Evolutionary conservation across 1,140 invertebrate genomes (phyloP).

Genomic region (Neotoxoptera formosana): DNA sequence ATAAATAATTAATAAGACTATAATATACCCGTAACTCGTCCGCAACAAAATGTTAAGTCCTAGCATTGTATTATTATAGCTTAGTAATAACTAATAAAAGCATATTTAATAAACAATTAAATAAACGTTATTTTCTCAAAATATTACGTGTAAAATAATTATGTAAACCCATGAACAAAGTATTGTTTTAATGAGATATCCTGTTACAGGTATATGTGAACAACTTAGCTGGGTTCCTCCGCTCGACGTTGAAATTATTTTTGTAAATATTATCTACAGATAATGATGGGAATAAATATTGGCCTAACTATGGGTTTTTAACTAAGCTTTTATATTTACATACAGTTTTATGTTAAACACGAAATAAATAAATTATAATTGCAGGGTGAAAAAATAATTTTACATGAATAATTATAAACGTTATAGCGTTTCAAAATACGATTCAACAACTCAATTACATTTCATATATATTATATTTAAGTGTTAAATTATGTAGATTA

Average conservation of each 20-base stretch:
- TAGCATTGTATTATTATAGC: not conserved
- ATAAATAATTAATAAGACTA: not conserved
- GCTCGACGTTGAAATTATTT: not conserved
- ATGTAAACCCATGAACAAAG: not conserved
- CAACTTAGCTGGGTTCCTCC: not conserved
- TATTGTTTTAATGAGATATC: not conserved
- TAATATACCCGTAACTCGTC: not conserved
- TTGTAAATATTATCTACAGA: not conserved
- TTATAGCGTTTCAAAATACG: not conserved
- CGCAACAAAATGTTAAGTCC: not conserved
- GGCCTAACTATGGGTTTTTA: not conserved
- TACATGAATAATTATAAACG: not conserved
- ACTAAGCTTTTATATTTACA: not conserved
- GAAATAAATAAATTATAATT: not conserved
- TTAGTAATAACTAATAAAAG: not conserved
- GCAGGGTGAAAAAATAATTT: not conserved
- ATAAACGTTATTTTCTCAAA: not conserved
- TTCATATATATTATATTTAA: not conserved
- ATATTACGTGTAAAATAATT: not conserved
- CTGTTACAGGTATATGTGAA: not conserved
- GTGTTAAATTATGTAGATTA: not conserved
- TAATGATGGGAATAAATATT: not conserved
- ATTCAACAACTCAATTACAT: not conserved
- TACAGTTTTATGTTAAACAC: not conserved
- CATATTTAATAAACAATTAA: not conserved